phyloP scores from a whole-genome alignment of 2,888 invertebrate genomes.

The Anarsia innoxiella region DNA sequence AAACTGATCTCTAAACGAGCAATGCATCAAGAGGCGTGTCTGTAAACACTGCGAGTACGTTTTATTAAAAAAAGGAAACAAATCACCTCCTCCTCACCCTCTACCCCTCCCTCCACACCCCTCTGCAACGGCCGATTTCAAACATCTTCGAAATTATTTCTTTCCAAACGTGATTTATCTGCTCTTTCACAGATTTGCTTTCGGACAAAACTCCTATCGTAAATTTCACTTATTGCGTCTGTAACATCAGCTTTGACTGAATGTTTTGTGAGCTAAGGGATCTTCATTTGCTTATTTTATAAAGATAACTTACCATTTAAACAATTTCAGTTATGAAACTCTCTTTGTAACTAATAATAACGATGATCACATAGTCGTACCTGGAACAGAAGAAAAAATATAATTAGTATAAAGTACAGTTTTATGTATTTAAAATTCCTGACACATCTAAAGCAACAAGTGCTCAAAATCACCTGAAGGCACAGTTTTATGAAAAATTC shows the following conservation, averaged over 20 bases:
- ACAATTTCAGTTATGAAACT: background rate
- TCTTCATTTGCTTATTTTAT: background rate
- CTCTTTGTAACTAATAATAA: background rate
- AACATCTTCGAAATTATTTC: background rate
- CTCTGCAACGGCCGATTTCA: background rate
- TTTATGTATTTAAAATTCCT: too few species aligned
- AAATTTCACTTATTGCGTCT: slow-evolving; percentile 8
- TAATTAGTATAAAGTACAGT: too few species aligned
- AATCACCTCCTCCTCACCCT: background rate
- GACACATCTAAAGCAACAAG: too few species aligned
- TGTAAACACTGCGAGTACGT: too few species aligned
- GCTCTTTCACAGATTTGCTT: slow-evolving; percentile 5
- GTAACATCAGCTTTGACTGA: background rate
- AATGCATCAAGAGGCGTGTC: too few species aligned
- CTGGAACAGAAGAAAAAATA: background rate
- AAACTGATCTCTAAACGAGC: too few species aligned
- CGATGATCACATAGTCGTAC: too few species aligned
- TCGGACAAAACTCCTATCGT: slow-evolving; percentile 1
- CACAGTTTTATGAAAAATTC: too few species aligned
- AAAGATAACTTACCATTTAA: background rate
- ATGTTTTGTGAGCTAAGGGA: background rate
- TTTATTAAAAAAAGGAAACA: slow-evolving; percentile 5
- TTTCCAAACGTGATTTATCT: slow-evolving; percentile 10
- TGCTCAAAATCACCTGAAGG: too few species aligned
- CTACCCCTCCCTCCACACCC: background rate